A percentile compares a stretch with the other conserved stretches of the same genome.
phyloP scores from a whole-genome alignment of 2,888 invertebrate species.

The Autographa gamma region DNA sequence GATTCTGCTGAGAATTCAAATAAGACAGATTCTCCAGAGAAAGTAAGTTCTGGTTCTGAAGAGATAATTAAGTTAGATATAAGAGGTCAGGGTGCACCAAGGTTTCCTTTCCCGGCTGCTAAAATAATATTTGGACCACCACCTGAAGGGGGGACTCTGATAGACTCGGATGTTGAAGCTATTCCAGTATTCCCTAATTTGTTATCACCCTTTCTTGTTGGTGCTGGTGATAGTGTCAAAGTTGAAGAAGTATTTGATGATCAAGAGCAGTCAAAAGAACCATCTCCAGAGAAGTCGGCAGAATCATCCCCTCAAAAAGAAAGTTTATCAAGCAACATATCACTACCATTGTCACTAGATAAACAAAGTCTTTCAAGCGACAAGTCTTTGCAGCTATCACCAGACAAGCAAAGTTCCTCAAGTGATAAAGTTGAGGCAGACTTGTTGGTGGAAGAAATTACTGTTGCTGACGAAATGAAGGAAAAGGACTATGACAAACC shows the following conservation, averaged over 20 bases:
- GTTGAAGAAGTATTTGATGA: conserved; percentile 74
- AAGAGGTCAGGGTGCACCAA: conserved; percentile 80
- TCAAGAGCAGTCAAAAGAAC: conserved; percentile 55
- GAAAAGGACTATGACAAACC: conserved; percentile 66
- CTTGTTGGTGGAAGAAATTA: conserved; percentile 81
- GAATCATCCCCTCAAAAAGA: conserved; percentile 53
- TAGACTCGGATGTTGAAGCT: conserved; percentile 70
- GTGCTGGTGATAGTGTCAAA: conserved; percentile 70
- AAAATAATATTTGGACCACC: conserved; percentile 85
- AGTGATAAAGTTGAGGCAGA: conserved; percentile 79
- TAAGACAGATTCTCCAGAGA: conserved; percentile 64
- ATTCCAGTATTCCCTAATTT: conserved; percentile 79
- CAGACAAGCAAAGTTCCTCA: conserved; percentile 67
- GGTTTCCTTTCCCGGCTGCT: conserved; percentile 74
- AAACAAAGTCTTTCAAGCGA: conserved; percentile 62
- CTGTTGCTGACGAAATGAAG: conserved; percentile 73
- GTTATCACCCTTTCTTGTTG: conserved; percentile 80
- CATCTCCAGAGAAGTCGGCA: conserved; percentile 52
- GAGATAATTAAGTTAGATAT: conserved; percentile 87
- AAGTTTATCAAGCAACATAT: conserved; percentile 63
- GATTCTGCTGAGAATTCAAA: conserved; percentile 62
- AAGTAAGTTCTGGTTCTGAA: conserved; percentile 79
- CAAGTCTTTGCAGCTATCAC: conserved; percentile 63
- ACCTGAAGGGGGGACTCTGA: conserved; percentile 77
- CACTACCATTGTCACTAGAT: conserved; percentile 44